A percentile compares a stretch with the other conserved stretches of the same genome.
These are phyloP conservation scores for Neomonachus schauinslandi DNA, from an alignment of 2,113 vertebrate genomes.

Conservation along the genomic window DNA sequence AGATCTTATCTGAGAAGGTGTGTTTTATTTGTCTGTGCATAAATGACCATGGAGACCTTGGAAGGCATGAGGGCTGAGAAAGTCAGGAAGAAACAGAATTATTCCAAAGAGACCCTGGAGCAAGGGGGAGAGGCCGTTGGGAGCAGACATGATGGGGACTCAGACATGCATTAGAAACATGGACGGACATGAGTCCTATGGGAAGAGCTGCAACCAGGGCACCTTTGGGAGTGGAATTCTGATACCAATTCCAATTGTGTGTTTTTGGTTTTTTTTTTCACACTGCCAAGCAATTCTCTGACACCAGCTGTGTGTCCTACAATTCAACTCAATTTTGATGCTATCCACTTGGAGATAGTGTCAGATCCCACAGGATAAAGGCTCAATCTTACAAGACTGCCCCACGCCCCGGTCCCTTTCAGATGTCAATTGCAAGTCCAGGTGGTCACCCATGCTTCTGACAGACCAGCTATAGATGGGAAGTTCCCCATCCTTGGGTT, in stretches of 20 bases:
- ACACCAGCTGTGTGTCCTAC: neutral
- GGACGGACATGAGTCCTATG: neutral
- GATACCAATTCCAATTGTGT: neutral
- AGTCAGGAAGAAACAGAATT: neutral
- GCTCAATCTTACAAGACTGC: neutral
- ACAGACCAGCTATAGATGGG: neutral
- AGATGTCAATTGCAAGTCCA: neutral
- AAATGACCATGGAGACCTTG: neutral
- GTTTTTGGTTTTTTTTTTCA: neutral
- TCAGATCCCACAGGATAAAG: neutral
- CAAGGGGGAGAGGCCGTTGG: neutral
- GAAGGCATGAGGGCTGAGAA: neutral
- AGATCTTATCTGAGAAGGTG: neutral
- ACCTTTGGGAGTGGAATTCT: neutral
- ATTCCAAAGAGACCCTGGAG: neutral
- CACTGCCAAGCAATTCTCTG: neutral
- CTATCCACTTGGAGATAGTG: neutral
- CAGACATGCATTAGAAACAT: neutral
- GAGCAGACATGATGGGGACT: rapidly evolving
- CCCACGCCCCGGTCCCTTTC: neutral
- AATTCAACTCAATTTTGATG: neutral
- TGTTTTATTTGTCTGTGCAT: neutral
- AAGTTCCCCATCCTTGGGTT: neutral
- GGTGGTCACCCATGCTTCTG: neutral
- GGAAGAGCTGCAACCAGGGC: neutral